phyloP scores from a whole-genome alignment of 2,797 vertebrate genomes.

The Synaphobranchus kaupii region DNA sequence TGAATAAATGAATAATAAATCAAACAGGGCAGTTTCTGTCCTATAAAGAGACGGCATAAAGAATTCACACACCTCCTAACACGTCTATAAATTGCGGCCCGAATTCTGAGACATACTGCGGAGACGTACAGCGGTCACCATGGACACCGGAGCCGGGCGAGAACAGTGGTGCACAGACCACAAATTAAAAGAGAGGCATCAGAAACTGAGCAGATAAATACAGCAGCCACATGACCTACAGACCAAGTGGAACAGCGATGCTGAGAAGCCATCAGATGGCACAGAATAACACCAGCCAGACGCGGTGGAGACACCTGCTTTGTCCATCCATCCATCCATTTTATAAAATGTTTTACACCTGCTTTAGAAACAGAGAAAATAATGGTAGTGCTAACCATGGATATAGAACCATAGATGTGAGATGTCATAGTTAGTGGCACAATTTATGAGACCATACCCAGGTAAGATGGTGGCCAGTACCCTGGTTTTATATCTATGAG shows the following conservation, averaged over 20 bases:
- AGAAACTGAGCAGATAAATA: neutral
- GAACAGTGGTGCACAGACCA: neutral
- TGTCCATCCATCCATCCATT: neutral
- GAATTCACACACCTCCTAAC: neutral
- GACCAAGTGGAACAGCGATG: neutral
- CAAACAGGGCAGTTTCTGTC: neutral
- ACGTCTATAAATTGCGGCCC: neutral
- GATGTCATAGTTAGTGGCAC: too few relatives aligned
- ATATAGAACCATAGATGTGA: too few relatives aligned
- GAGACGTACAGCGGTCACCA: neutral
- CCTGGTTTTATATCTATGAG: too few relatives aligned
- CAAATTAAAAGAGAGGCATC: neutral
- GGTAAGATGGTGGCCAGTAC: too few relatives aligned
- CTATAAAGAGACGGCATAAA: neutral
- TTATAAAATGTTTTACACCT: neutral
- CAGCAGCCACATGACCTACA: neutral
- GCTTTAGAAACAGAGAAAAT: neutral
- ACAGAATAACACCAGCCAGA: neutral
- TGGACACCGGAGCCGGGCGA: neutral
- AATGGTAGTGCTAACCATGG: neutral
- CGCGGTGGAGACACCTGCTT: neutral
- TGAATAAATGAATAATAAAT: neutral
- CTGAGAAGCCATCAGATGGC: neutral
- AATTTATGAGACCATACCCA: too few relatives aligned
- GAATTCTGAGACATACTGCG: neutral